A percentile compares a stretch with the other conserved stretches of the same genome.
Conservation (phyloP, 2,113 vertebrate species). For the Brienomyrus longianalis region DNA sequence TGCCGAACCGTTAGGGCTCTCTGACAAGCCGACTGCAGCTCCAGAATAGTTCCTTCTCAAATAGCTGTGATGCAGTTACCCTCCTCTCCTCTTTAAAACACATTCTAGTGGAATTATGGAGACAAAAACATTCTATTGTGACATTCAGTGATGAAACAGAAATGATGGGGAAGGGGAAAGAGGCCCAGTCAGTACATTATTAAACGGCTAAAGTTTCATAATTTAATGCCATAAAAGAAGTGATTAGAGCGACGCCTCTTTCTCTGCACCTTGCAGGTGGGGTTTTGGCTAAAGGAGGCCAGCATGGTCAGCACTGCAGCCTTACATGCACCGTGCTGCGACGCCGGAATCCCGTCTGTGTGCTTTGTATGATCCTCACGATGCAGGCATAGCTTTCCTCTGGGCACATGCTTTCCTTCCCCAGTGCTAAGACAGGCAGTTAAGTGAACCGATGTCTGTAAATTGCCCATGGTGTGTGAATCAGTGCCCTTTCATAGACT, state of each 20-base stretch:
- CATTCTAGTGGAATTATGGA: not conserved
- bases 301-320: not conserved
- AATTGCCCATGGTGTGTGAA: not conserved
- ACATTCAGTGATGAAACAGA: not conserved
- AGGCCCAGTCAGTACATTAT: not conserved
- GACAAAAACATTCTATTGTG: not conserved
- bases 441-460: not conserved
- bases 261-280: not conserved
- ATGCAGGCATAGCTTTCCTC: not conserved
- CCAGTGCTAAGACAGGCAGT: not conserved
- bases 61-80: not conserved
- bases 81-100: not conserved
- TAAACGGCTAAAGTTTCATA: not conserved
- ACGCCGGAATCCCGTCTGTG: not conserved
- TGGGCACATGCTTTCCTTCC: not conserved
- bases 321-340: not conserved
- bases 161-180: not conserved
- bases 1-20: not conserved
- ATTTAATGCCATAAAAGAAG: not conserved
- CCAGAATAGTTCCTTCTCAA: not conserved
- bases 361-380: not conserved
- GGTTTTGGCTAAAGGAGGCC: not conserved
- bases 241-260: not conserved
- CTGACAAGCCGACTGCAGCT: not conserved
- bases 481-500: not conserved